Percentiles rank a stretch among this genome's conserved stretches.
Conservation (phyloP, 2,113 vertebrate genomes). For the Theristicus caerulescens region DNA sequence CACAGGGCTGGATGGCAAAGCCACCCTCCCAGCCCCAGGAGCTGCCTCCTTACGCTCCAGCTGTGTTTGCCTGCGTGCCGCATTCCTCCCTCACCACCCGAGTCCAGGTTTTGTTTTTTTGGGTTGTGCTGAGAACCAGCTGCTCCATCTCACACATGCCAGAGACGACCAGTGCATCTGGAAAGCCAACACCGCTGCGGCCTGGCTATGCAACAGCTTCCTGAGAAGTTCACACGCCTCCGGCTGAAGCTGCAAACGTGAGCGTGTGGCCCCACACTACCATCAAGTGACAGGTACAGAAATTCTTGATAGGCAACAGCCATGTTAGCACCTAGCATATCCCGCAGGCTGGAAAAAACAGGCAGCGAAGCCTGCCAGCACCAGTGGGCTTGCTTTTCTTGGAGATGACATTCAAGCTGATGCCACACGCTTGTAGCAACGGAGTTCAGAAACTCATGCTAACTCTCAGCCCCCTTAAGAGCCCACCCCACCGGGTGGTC, state of each 20-base stretch:
- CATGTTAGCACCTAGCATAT: accelerated
- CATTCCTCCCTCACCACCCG: slow-evolving; percentile 4
- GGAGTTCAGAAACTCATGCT: accelerated
- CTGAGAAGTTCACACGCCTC: background rate
- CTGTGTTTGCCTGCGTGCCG: background rate
- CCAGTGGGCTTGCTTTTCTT: background rate
- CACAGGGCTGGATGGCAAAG: background rate
- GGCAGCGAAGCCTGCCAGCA: background rate
- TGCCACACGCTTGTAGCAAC: accelerated
- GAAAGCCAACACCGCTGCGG: background rate
- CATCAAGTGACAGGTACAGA: slow-evolving; percentile 4
- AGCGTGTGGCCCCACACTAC: background rate
- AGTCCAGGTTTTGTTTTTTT: slow-evolving; percentile 7
- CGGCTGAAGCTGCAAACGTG: background rate
- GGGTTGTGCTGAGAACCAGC: slow-evolving; percentile 13
- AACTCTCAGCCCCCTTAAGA: background rate
- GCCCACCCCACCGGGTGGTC: accelerated
- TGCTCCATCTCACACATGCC: slow-evolving; percentile 42
- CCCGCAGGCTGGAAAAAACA: background rate
- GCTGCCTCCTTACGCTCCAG: background rate
- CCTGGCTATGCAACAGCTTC: background rate
- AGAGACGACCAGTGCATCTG: background rate
- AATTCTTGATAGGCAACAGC: background rate
- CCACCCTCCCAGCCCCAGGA: background rate
- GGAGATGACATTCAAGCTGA: background rate